Conservation (phyloP, 2,888 invertebrate genomes). For the Campaea margaritaria region DNA sequence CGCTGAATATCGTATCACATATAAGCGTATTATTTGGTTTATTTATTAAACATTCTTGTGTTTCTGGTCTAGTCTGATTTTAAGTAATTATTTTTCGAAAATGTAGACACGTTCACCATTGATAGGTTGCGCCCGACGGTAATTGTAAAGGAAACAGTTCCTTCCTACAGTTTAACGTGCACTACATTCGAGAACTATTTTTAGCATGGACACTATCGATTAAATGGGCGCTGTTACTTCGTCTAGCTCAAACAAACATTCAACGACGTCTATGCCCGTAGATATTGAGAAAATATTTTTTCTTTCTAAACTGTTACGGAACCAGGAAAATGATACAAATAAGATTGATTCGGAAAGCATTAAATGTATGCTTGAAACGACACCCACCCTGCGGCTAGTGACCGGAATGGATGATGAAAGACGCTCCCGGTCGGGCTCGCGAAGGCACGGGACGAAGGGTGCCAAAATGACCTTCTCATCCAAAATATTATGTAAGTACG, state of each 20-base stretch:
- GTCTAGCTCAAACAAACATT: too few relatives aligned
- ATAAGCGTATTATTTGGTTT: slow-evolving; percentile 20
- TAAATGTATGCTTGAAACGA: slow-evolving; percentile 26
- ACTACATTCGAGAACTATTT: too few relatives aligned
- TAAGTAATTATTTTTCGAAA: too few relatives aligned
- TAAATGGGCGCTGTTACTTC: too few relatives aligned
- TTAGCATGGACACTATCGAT: too few relatives aligned
- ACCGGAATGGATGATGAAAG: slow-evolving; percentile 43
- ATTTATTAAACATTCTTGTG: slow-evolving; percentile 22
- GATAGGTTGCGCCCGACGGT: too few relatives aligned
- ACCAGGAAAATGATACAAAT: slow-evolving; percentile 1
- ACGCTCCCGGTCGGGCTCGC: slow-evolving; percentile 31
- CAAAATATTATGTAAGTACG: slow-evolving; percentile 16
- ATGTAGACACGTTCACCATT: too few relatives aligned
- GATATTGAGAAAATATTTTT: too few relatives aligned
- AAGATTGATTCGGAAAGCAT: slow-evolving; percentile 25
- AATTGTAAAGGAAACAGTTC: too few relatives aligned
- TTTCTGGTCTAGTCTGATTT: slow-evolving; percentile 5
- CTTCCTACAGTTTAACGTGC: too few relatives aligned
- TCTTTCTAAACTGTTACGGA: neutral
- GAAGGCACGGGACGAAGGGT: slow-evolving; percentile 16
- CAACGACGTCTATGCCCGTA: too few relatives aligned
- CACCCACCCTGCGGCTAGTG: slow-evolving; percentile 33
- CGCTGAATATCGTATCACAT: slow-evolving; percentile 25
- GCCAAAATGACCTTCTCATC: slow-evolving; percentile 31